Evolutionary conservation across 2,797 vertebrate genomes (phyloP), one percentile per base, ranked within the genome.

Genomic region (Atherinosoma microstoma): DNA sequence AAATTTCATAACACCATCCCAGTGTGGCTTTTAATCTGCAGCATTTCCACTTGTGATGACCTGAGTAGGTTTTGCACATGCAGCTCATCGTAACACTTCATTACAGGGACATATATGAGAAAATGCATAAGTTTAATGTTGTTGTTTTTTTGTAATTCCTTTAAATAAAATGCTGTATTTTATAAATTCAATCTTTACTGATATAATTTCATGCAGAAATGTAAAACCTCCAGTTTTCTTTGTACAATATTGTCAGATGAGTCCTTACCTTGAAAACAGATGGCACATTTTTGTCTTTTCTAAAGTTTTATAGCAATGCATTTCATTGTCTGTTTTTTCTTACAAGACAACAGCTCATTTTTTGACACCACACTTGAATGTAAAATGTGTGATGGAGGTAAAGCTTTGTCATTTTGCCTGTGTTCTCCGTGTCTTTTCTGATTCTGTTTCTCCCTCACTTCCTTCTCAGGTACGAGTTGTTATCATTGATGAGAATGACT

Each of bases 401-500:
- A 40, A 27, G 4, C 59, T 11, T 15, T 60, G 35, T 22, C 11
- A 24, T 18, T 61, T 18, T 15, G 16, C 1, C n/a, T 38, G 4
- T 12, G 13, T 57, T 18, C 40, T 59, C 18, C 2, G 10, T 60
- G 13, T 7, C 13, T 18, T 53, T n/a, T 22, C 38, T 35, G 24
- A 2, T 22, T 15, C 45, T 45, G 10, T 32, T 35, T 42, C 18
- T 9, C 42, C 49, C n/a, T 70, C 62, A 0, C 3, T 40, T 34
- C n/a, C 67, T 79, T 49, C 35, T 56, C 85, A 97, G 96, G 95
- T 96, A 47, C 93, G 95, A 67, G 95, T 96, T 81, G 88, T 95
- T 59, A 96, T 96, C 75, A 93, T 89, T 11, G 96, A 98, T 59
- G 94, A 96, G 84, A 97, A 97, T 22, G 96, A 96, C 88, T 97